Percentiles rank a stretch among this genome's conserved stretches.
Conservation (phyloP, 2,888 invertebrate genomes). For the Cryptosula pallasiana region DNA sequence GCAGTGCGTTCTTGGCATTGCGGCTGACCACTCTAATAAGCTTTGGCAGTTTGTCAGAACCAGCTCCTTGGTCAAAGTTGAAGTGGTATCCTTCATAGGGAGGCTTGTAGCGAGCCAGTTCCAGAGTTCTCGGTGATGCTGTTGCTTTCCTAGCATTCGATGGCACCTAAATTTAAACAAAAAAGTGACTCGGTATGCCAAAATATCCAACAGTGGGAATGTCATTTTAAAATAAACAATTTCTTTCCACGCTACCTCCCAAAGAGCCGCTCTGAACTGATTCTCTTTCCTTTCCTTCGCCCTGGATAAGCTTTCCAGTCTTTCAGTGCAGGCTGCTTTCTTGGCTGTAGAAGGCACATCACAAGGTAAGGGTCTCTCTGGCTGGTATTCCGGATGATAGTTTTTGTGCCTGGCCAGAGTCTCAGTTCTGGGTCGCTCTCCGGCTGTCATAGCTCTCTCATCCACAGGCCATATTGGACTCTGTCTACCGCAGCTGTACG, state of each 20-base stretch:
- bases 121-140: constrained; percentile 37
- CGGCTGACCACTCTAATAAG: constrained; percentile 37
- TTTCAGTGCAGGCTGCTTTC: constrained; percentile 28
- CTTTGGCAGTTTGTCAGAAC: constrained; percentile 18
- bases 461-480: constrained; percentile 39
- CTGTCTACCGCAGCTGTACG: constrained; percentile 42
- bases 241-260: constrained; percentile 45
- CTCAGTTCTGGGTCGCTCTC: constrained; percentile 32
- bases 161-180: constrained; percentile 32
- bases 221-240: too few relatives aligned
- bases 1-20: constrained; percentile 36
- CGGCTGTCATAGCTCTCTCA: constrained; percentile 32
- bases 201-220: too few relatives aligned
- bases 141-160: constrained; percentile 37
- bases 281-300: constrained; percentile 39
- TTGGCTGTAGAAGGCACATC: neutral
- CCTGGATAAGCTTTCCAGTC: constrained; percentile 34
- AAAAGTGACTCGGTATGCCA: too few relatives aligned
- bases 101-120: constrained; percentile 39
- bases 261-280: constrained; percentile 39
- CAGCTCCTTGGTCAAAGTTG: constrained; percentile 33
- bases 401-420: constrained; percentile 35
- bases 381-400: constrained; percentile 30
- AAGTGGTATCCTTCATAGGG: constrained; percentile 38
- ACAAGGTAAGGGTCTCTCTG: constrained; percentile 4